phyloP scores from a whole-genome alignment of 2,113 vertebrate species.

The Narcine bancroftii region DNA sequence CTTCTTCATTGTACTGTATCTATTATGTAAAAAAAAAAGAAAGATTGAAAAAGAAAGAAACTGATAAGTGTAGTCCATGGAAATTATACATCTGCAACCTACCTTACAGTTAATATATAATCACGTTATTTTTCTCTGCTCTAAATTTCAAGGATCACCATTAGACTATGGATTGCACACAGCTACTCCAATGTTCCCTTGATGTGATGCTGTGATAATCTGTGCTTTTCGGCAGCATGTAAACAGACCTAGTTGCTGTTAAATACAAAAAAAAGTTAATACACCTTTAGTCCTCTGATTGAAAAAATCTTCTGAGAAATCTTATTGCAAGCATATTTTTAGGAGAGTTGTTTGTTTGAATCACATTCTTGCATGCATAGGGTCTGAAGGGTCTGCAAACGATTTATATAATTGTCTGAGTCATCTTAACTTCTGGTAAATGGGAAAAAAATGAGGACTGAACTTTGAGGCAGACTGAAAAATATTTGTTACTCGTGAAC shows the following conservation, averaged over 20 bases:
- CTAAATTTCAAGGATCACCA: background rate
- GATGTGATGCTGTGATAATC: background rate
- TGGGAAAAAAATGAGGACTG: background rate
- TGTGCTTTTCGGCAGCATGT: background rate
- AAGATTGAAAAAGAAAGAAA: too few species aligned
- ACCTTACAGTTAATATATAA: background rate
- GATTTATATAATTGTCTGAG: conserved; percentile 17
- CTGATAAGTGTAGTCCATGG: background rate
- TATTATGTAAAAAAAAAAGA: too few species aligned
- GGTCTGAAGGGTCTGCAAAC: background rate
- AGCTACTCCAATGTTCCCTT: background rate
- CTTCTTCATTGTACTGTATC: too few species aligned
- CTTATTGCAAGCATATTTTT: background rate
- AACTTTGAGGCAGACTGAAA: background rate
- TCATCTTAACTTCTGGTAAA: background rate
- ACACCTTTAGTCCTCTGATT: background rate
- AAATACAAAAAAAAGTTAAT: background rate
- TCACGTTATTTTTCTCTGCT: background rate
- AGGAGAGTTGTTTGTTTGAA: background rate
- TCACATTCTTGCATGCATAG: background rate
- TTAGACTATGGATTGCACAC: background rate
- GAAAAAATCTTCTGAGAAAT: background rate
- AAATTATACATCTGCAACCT: background rate
- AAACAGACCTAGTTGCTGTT: background rate
- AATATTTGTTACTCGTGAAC: background rate